phyloP scores from a whole-genome alignment of 2,888 invertebrate species.

The Tetranychus truncatus region DNA sequence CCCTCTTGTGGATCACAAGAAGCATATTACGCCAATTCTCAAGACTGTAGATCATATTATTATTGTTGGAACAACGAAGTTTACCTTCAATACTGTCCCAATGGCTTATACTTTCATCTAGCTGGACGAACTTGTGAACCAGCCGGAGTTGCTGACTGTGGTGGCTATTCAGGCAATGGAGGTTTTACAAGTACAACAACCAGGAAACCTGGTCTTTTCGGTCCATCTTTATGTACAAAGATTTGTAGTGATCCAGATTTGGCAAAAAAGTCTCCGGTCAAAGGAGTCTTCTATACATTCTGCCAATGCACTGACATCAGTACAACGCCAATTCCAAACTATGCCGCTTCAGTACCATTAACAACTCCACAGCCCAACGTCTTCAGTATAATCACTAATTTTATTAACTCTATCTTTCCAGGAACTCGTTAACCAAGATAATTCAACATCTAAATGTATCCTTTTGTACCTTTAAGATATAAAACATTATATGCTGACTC shows the following conservation, averaged over 20 bases:
- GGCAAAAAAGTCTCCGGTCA: background rate
- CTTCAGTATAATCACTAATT: background rate
- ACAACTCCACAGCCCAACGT: background rate
- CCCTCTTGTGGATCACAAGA: background rate
- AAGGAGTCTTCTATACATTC: background rate
- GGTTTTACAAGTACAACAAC: background rate
- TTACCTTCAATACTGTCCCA: slow-evolving; percentile 2
- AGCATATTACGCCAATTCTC: background rate
- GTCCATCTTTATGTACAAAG: background rate
- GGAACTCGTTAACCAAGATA: background rate
- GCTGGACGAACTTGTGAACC: slow-evolving; percentile 5
- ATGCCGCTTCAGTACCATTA: background rate
- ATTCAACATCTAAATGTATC: background rate
- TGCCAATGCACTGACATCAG: background rate
- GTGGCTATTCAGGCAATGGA: background rate
- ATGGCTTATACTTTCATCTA: background rate
- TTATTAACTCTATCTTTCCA: background rate
- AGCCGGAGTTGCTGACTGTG: background rate
- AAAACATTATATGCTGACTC: too few species aligned
- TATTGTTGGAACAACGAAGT: background rate
- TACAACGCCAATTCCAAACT: background rate
- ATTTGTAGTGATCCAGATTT: background rate
- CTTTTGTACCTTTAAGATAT: too few species aligned
- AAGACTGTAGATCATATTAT: slow-evolving; percentile 8
- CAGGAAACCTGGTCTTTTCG: background rate